Evolutionary conservation across 2,888 invertebrate genomes (phyloP).

Genomic region (Nasonovia ribisnigri): DNA sequence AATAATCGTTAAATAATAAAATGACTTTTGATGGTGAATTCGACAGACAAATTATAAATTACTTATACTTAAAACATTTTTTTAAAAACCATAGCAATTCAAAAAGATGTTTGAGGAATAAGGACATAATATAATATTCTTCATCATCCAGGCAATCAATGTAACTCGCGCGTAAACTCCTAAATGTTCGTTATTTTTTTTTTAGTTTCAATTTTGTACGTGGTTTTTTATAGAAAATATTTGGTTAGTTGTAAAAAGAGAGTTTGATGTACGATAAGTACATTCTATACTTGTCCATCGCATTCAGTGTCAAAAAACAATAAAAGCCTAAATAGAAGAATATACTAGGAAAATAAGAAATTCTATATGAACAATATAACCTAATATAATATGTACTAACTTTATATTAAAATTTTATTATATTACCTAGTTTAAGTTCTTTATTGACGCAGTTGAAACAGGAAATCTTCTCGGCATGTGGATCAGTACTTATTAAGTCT

Average conservation of each 20-base stretch:
- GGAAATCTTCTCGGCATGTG: background rate
- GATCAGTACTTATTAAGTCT: background rate
- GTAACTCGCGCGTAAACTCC: background rate
- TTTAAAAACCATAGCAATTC: background rate
- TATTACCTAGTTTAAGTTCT: background rate
- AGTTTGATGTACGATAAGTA: background rate
- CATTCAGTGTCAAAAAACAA: background rate
- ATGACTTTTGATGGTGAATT: too few species aligned
- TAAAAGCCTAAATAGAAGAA: background rate
- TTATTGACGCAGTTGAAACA: background rate
- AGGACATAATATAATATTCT: background rate
- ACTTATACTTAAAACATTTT: too few species aligned
- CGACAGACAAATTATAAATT: too few species aligned
- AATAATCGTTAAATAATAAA: too few species aligned
- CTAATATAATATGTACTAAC: background rate
- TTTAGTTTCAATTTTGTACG: background rate
- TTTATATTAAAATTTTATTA: background rate
- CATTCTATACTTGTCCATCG: background rate
- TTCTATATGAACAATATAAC: background rate
- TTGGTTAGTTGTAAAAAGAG: background rate
- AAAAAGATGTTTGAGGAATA: background rate
- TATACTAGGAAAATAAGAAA: background rate
- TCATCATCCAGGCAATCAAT: background rate
- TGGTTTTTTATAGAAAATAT: background rate
- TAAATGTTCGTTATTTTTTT: background rate